Evolutionary conservation across 2,888 invertebrate genomes (phyloP), one percentile per base, ranked within the genome.

Genomic region (Halictus ligatus): DNA sequence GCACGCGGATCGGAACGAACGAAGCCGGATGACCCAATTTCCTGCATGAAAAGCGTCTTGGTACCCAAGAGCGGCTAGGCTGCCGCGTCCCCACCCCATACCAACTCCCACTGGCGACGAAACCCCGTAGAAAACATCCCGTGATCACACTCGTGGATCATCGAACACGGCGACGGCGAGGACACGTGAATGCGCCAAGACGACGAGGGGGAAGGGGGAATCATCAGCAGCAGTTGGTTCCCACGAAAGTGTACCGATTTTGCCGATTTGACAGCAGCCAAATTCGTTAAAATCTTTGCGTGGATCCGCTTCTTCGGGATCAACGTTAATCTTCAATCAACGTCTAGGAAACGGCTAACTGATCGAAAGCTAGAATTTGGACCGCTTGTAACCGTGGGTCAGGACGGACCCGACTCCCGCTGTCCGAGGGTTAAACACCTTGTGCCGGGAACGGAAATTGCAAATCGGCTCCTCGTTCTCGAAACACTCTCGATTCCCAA

Each of bases 21-120:
- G 46, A 79, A 79, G 71, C 80, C 71, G 75, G 71, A 75, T 88
- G 89, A 89, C 89, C 90, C 79, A 87, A 86, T 75, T 73, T 89
- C 80, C 21, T 46, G 46, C 74, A 35, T 40, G 64, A 76, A 69
- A 80, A 77, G n/a, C 46, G 29, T 71, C 50, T 12, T 54, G 35
- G 25, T 67, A 46, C 48, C 18, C 76, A 58, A 60, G 58, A 80
- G 35, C 6, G 58, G 78, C 71, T 71, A n/a, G 21, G 54, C 54
- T n/a, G n/a, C 3, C 54, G 58, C 15, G 12, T 6, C 25, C 29
- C 60, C 25, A 10, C 10, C 1, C 15, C 13, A 25, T 25, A 13
- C 25, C 60, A n/a, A 10, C 54, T 10, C 54, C 54, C 54, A 25
- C 25, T 6, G 2, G 5, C 25, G 12, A 25, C 13, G 60, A 0